These are phyloP conservation scores for Tympanoctomys barrerae DNA, from an alignment of 2,797 vertebrate species.

Conservation along the genomic window DNA sequence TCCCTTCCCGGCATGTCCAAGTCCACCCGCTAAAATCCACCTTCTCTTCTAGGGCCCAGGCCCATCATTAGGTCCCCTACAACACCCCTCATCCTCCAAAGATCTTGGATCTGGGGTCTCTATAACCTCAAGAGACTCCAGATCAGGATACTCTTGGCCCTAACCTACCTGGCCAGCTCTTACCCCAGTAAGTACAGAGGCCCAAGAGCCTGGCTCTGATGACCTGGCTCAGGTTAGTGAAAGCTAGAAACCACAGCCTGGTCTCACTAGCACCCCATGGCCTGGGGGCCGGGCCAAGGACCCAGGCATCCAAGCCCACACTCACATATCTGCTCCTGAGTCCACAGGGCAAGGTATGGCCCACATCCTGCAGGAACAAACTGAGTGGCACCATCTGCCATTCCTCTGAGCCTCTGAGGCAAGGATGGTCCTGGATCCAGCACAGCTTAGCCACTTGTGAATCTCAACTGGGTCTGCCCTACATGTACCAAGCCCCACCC, in stretches of 20 bases:
- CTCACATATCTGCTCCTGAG: neutral
- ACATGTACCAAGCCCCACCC: neutral
- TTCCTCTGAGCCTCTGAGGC: neutral
- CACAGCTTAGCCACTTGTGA: neutral
- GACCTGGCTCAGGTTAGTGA: constrained; percentile 55
- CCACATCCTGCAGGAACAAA: neutral
- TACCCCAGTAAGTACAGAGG: constrained; percentile 72
- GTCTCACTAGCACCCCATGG: neutral
- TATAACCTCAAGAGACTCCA: neutral
- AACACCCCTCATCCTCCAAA: neutral
- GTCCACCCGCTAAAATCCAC: neutral
- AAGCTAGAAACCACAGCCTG: constrained; percentile 60
- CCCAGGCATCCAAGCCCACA: neutral
- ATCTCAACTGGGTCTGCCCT: neutral
- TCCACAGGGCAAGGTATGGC: neutral
- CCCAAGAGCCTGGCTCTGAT: constrained; percentile 68
- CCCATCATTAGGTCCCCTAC: neutral
- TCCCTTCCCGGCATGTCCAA: neutral
- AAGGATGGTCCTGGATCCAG: neutral
- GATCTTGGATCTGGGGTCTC: neutral
- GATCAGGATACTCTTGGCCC: neutral
- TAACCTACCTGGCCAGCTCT: neutral
- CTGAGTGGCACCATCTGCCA: neutral
- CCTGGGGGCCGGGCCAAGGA: neutral
- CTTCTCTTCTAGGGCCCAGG: neutral